Evolutionary conservation across 2,888 invertebrate species (phyloP).

Genomic region (Acleris sparsana): DNA sequence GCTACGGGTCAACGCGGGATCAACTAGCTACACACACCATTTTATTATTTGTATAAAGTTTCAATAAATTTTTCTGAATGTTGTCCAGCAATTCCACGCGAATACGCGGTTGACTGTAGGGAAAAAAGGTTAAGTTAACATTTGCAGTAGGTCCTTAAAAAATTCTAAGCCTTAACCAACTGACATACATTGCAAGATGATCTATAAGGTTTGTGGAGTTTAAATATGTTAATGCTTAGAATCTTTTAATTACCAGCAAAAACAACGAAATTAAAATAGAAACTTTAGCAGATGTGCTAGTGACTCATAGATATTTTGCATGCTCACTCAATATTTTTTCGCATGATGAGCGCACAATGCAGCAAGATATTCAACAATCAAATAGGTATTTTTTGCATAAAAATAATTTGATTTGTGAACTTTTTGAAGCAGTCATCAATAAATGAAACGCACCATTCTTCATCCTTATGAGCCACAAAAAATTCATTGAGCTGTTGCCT

Average conservation of each 20-base stretch:
- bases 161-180: slow-evolving; percentile 70
- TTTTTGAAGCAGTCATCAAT: slow-evolving; percentile 13
- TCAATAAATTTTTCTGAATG: slow-evolving; percentile 73
- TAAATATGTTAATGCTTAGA: slow-evolving; percentile 62
- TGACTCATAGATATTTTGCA: slow-evolving; percentile 2
- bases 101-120: slow-evolving; percentile 83
- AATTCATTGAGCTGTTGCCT: slow-evolving; percentile 98
- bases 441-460: slow-evolving; percentile 95
- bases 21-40: slow-evolving; percentile 80
- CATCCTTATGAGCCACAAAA: slow-evolving; percentile 99
- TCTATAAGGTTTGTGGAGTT: slow-evolving; percentile 3
- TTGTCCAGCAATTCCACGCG: slow-evolving; percentile 78
- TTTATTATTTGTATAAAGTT: slow-evolving; percentile 73
- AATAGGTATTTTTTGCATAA: slow-evolving; percentile 17
- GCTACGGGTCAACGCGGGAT: slow-evolving; percentile 82
- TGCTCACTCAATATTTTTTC: slow-evolving; percentile 2
- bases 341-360: slow-evolving; percentile 6
- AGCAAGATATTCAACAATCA: slow-evolving; percentile 10
- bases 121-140: slow-evolving; percentile 81
- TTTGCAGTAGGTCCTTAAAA: slow-evolving; percentile 72
- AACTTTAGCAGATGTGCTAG: slow-evolving; percentile 18
- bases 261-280: slow-evolving; percentile 45
- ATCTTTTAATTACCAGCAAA: slow-evolving; percentile 75
- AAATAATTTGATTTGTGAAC: slow-evolving; percentile 8
- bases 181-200: not conserved